Evolutionary conservation across 1,140 invertebrate genomes (phyloP), one percentile per base, ranked within the genome.

Genomic region (Metaphire vulgaris): DNA sequence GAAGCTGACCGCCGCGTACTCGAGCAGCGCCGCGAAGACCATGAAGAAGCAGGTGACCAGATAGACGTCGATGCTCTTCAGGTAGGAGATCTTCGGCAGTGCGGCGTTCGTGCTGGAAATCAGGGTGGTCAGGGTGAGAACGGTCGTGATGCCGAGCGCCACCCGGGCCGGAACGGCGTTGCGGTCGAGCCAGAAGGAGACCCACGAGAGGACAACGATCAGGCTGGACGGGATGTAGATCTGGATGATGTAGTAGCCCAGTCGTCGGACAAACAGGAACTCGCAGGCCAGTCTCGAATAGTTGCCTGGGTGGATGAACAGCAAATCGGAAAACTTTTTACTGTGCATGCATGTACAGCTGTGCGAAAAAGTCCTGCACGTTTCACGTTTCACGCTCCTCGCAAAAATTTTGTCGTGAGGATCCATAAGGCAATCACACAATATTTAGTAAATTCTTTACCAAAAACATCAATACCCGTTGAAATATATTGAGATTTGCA

Each of bases 221-320:
- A 98, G 91, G 86, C 94, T 93, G 85, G 95, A 97, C 81, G 96
- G 96, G 88, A 98, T 97, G 89, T 98, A 98, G 87, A 98, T 98
- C 89, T 98, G 97, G 88, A 98, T 98, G 83, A 98, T 89, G 89
- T 98, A 98, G 90, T 98, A 98, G 82, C 96, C 96, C 92, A 98
- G 96, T 82, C 94, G 96, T 79, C 96, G 91, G 77, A 95, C 94
- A 88, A 98, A 96, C 87, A 96, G 94, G 86, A 98, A 96, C 89
- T 97, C 94, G 88, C 94, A 96, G 78, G 94, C 93, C 89, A 98
- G 89, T 83, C 96, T 91, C 82, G 96, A 98, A 88, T 98, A 98
- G 89, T 98, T 97, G 89, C 96, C 96, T 97, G 82, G 30, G 34
- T 6, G 26, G n/a, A n/a, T n/a, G n/a, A n/a, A n/a, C n/a, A n/a